These are phyloP conservation scores for Microvelia longipes DNA, from an alignment of 1,140 invertebrate genomes.

Conservation along the genomic window DNA sequence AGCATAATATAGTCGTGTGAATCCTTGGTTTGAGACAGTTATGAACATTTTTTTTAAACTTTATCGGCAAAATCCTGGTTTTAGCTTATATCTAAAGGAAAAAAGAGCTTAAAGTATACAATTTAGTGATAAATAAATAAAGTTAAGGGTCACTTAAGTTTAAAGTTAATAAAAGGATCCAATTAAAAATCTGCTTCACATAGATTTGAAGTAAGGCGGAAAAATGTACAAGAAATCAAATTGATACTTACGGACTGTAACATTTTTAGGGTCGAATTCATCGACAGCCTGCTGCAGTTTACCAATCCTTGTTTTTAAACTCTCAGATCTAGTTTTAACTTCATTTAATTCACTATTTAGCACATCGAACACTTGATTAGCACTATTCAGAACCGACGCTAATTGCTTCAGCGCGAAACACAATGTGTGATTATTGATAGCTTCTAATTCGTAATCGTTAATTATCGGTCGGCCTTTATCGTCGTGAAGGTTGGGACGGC, in stretches of 20 bases:
- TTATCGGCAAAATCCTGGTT: no score
- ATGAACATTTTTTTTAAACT: no score
- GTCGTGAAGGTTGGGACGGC: conserved; percentile 40
- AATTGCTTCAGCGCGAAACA: conserved; percentile 59
- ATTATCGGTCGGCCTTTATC: conserved; percentile 39
- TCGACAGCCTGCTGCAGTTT: conserved; percentile 41
- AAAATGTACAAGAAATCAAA: background rate
- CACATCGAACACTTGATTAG: conserved; percentile 60
- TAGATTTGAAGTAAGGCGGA: no score
- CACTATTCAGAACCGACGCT: conserved; percentile 55
- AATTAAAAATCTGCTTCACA: no score
- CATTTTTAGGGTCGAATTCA: conserved; percentile 56
- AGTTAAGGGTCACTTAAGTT: no score
- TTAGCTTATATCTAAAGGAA: no score
- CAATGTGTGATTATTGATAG: conserved; percentile 58
- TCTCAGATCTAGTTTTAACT: conserved; percentile 45
- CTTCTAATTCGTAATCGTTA: conserved; percentile 50
- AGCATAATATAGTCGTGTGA: no score
- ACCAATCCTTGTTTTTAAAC: conserved; percentile 42
- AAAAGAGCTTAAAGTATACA: no score
- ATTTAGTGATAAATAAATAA: no score
- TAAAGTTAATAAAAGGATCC: no score
- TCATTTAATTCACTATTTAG: conserved; percentile 48
- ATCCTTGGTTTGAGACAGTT: no score
- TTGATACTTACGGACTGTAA: conserved; percentile 63